Base-by-base conservation (phyloP, 2,888 invertebrate species). In the Platynereis dumerilii region DNA sequence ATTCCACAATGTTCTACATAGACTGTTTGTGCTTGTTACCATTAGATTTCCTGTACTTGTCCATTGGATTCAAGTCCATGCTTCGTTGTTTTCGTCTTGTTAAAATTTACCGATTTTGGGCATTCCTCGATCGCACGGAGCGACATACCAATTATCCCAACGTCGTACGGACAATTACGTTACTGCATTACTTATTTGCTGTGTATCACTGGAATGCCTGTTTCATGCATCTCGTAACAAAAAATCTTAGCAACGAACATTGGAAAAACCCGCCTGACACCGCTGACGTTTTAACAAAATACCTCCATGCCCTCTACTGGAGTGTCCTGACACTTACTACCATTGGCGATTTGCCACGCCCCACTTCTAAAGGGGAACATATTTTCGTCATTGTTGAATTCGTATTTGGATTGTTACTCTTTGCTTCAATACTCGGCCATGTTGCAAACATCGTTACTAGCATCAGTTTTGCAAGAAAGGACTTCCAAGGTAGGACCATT, bases 191-290 rank as follows among this genome's bases (percentile, higher is more conserved):
- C 88, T 90, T 96, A 83, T 88, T 96, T 87, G 96, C 96, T 87
- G 94, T 97, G 86, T 97, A 97, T 88, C 98, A 98, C 89, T 98
- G 97, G 97, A 98, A 98, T 87, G 96, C 96, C 83, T 98, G 97
- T 88, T 89, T 98, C 86, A 96, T 95, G 88, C 94, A 96, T 88
- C 92, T 97, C 27, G 78, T 82, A 56, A 77, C 76, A 20, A 71
- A 68, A 28, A 59, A 66, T 10, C 71, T 74, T 54, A 94, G 94
- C 85, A 15, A 27, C 12, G 56, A 60, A 34, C 7, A 60, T 34
- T 58, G 66, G 2, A 69, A 74, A 2, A 62, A 63, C 29, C 79
- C 78, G 45, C 75, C 75, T 64, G 77, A 79, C 57, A 71, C 75
- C n/a, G 65, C 63, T 12, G 70, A 70, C 28, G 75, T 79, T n/a